phyloP scores from a whole-genome alignment of 1,140 invertebrate genomes.

The Zelostemma sp. region DNA sequence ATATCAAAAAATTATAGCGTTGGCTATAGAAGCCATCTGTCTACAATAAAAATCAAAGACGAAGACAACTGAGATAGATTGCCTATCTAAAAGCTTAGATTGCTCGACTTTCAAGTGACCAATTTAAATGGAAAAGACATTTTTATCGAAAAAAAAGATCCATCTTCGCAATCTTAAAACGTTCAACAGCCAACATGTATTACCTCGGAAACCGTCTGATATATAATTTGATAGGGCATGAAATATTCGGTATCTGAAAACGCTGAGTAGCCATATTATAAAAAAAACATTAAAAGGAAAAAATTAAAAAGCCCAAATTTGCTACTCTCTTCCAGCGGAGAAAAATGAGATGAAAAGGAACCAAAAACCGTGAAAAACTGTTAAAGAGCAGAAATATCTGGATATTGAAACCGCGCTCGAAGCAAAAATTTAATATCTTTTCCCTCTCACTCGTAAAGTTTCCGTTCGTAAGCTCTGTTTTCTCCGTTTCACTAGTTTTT shows the following conservation, averaged over 20 bases:
- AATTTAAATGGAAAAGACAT: neutral
- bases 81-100: neutral
- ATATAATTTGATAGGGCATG: no score
- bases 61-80: neutral
- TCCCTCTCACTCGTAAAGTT: neutral
- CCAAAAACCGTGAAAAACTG: neutral
- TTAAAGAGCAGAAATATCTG: neutral
- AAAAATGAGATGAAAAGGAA: neutral
- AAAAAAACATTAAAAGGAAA: no score
- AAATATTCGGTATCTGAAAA: no score
- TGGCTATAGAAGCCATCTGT: neutral
- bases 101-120: neutral
- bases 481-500: no score
- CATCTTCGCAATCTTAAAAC: no score
- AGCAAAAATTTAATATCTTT: neutral
- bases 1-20: neutral
- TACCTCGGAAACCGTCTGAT: no score
- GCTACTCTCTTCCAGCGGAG: neutral
- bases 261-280: no score
- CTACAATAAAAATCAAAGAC: neutral
- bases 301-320: no score
- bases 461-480: no score
- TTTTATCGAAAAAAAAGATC: neutral
- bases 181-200: no score
- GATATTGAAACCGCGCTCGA: neutral